Conservation (phyloP, 2,797 vertebrate genomes). For the Remorina albescens region DNA sequence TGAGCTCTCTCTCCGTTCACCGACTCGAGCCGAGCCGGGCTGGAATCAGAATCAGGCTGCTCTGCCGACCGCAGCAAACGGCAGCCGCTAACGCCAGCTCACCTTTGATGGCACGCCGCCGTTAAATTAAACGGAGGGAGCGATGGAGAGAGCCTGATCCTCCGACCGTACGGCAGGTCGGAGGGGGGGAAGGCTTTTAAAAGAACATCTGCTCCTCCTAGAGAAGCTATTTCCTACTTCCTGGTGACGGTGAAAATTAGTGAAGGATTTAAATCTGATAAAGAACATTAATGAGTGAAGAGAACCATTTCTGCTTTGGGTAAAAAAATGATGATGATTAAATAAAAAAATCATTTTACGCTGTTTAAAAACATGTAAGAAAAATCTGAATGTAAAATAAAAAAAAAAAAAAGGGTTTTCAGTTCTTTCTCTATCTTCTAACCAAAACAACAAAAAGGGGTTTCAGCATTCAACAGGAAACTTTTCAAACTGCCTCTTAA, state of each 20-base stretch:
- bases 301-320: neutral
- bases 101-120: constrained; percentile 63
- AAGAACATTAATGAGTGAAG: neutral
- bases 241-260: constrained; percentile 31
- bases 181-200: constrained; percentile 43
- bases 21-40: constrained; percentile 73
- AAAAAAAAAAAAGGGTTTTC: neutral
- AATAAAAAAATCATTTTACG: too few species aligned
- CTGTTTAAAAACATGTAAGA: neutral
- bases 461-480: constrained; percentile 14
- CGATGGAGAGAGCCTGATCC: constrained; percentile 54
- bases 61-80: constrained; percentile 63
- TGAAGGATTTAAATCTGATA: constrained; percentile 16
- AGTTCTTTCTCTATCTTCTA: neutral
- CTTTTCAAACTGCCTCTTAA: constrained; percentile 33
- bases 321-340: too few species aligned
- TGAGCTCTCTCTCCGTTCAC: constrained; percentile 78
- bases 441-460: neutral
- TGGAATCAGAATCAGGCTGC: constrained; percentile 65
- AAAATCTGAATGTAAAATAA: neutral
- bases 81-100: constrained; percentile 55
- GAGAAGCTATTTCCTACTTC: constrained; percentile 43
- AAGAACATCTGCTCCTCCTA: constrained; percentile 60
- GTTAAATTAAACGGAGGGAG: constrained; percentile 56
- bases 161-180: constrained; percentile 43